Evolutionary conservation across 1,140 invertebrate genomes (phyloP).

Genomic region (Parapsyche elsis): DNA sequence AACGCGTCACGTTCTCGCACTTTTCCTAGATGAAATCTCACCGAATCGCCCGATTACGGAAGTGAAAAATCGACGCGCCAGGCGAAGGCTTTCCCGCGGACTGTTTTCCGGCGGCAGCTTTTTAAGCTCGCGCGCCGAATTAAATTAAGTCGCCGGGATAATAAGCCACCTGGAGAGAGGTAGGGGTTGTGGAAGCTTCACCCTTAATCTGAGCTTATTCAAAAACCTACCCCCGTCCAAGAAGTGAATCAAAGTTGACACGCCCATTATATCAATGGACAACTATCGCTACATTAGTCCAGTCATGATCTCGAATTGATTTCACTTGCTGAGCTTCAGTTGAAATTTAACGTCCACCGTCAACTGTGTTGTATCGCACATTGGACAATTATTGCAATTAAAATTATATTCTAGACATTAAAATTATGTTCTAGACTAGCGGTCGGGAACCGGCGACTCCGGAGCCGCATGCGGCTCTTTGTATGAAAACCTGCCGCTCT

Average conservation of each 20-base stretch:
- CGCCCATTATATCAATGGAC: not conserved
- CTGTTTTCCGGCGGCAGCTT: not conserved
- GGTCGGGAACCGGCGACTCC: too few relatives aligned
- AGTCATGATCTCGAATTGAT: too few relatives aligned
- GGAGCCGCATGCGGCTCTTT: too few relatives aligned
- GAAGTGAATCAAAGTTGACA: not conserved
- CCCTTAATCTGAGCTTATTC: conserved; percentile 33
- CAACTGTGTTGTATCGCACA: too few relatives aligned
- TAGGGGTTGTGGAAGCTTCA: not conserved
- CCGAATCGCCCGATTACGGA: not conserved
- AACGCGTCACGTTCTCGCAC: not conserved
- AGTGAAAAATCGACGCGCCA: not conserved
- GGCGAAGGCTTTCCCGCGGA: not conserved
- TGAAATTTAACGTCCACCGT: too few relatives aligned
- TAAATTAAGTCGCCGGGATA: conserved; percentile 40
- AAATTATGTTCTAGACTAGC: too few relatives aligned
- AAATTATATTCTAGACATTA: too few relatives aligned
- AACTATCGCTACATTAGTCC: too few relatives aligned
- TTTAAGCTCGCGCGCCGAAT: conserved; percentile 12
- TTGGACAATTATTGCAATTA: too few relatives aligned
- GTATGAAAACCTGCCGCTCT: too few relatives aligned
- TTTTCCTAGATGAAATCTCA: conserved; percentile 4
- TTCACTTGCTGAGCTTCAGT: too few relatives aligned
- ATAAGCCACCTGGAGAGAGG: conserved; percentile 8
- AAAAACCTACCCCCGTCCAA: conserved; percentile 9